These are phyloP conservation scores for Sebastes trivittatus DNA, from an alignment of 2,797 vertebrate species.

Conservation along the genomic window DNA sequence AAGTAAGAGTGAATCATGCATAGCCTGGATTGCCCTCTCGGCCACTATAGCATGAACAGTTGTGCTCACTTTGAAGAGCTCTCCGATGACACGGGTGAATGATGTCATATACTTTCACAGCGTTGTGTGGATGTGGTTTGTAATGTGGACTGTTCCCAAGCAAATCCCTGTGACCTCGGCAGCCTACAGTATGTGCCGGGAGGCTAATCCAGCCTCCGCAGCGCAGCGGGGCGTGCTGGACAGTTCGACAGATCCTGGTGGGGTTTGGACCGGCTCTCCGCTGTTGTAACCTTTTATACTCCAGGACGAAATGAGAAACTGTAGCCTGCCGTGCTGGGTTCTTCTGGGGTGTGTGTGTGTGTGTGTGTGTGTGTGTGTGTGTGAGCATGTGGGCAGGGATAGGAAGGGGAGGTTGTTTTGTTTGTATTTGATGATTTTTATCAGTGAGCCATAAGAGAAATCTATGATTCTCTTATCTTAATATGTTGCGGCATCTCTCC, in stretches of 20 bases:
- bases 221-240: slow-evolving; percentile 59
- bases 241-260: slow-evolving; percentile 52
- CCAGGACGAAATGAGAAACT: slow-evolving; percentile 52
- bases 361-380: background rate
- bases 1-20: slow-evolving; percentile 35
- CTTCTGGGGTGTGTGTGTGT: background rate
- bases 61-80: slow-evolving; percentile 74
- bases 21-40: slow-evolving; percentile 55
- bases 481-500: slow-evolving; percentile 59
- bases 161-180: slow-evolving; percentile 73
- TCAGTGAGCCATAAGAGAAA: slow-evolving; percentile 44
- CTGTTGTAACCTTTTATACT: slow-evolving; percentile 59
- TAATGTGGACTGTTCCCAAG: slow-evolving; percentile 70
- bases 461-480: slow-evolving; percentile 44
- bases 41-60: slow-evolving; percentile 38
- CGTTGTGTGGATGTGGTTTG: slow-evolving; percentile 70
- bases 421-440: slow-evolving; percentile 60
- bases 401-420: slow-evolving; percentile 28
- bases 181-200: slow-evolving; percentile 53
- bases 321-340: slow-evolving; percentile 14
- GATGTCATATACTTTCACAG: slow-evolving; percentile 77
- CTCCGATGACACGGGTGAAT: slow-evolving; percentile 71
- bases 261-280: slow-evolving; percentile 48
- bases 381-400: background rate
- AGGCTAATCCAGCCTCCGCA: slow-evolving; percentile 63